Evolutionary conservation across 2,888 invertebrate species (phyloP).

Genomic region (Ganaspis brasiliensis): DNA sequence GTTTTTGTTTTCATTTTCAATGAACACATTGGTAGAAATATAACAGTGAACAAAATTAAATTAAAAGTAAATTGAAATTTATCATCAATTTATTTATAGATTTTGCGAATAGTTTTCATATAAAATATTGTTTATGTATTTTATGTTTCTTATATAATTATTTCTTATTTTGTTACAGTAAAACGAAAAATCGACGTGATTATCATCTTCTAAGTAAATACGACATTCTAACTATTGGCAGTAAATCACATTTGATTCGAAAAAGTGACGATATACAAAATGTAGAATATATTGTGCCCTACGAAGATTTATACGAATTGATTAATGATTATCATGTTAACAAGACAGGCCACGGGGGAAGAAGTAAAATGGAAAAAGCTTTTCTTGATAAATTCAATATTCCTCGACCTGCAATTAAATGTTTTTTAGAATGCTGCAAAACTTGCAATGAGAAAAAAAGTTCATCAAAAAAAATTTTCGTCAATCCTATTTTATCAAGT

Average conservation of each 20-base stretch:
- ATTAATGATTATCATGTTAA: conserved; percentile 1
- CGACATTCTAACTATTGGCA: conserved; percentile 1
- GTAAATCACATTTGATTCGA: conserved; percentile 1
- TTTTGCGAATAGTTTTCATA: too few relatives aligned
- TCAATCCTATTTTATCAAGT: conserved; percentile 1
- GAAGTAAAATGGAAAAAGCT: conserved; percentile 8
- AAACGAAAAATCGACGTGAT: background rate
- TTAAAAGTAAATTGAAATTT: too few relatives aligned
- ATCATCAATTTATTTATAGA: too few relatives aligned
- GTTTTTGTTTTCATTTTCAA: too few relatives aligned
- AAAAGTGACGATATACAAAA: conserved; percentile 5
- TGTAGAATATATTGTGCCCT: background rate
- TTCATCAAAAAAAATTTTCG: background rate
- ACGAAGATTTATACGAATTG: background rate
- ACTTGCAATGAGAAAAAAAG: too few relatives aligned
- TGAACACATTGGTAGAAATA: too few relatives aligned
- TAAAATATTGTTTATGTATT: background rate
- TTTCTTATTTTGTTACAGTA: background rate
- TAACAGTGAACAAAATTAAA: too few relatives aligned
- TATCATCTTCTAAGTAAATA: conserved; percentile 3
- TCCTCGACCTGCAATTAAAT: conserved; percentile 1
- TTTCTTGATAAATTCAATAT: background rate
- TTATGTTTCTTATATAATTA: background rate
- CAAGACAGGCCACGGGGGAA: conserved; percentile 1
- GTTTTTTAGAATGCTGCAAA: background rate